phyloP scores from a whole-genome alignment of 2,113 vertebrate genomes.

The Pterocles burchelli region DNA sequence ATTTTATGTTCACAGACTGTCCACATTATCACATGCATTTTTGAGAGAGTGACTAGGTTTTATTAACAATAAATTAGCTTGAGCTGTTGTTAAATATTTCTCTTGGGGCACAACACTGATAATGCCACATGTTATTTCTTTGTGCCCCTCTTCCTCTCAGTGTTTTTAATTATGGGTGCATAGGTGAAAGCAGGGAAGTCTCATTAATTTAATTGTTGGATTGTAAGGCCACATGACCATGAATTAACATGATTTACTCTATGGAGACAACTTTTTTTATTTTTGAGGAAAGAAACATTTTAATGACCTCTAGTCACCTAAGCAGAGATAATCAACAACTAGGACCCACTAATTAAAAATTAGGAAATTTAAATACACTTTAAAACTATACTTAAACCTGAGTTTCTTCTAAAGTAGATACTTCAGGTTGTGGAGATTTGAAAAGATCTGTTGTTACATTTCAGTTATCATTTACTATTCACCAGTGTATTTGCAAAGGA shows the following conservation, averaged over 20 bases:
- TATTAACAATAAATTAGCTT: slow-evolving; percentile 46
- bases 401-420: neutral
- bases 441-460: neutral
- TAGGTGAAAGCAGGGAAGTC: slow-evolving; percentile 40
- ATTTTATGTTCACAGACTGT: neutral
- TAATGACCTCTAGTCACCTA: neutral
- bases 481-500: neutral
- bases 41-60: slow-evolving; percentile 13
- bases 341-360: neutral
- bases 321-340: neutral
- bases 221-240: neutral
- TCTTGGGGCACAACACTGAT: slow-evolving; percentile 1
- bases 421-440: neutral
- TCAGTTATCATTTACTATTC: neutral
- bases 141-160: neutral
- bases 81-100: slow-evolving; percentile 46
- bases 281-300: slow-evolving; percentile 14
- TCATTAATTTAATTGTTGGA: slow-evolving; percentile 72
- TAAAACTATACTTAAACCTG: neutral
- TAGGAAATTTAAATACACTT: neutral
- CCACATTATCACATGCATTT: neutral
- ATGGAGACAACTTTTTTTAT: neutral
- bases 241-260: slow-evolving; percentile 33
- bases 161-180: slow-evolving; percentile 36
- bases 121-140: slow-evolving; percentile 40